Evolutionary conservation across 2,888 invertebrate genomes (phyloP), one percentile per base, ranked within the genome.

Genomic region (Physocephala rufipes): DNA sequence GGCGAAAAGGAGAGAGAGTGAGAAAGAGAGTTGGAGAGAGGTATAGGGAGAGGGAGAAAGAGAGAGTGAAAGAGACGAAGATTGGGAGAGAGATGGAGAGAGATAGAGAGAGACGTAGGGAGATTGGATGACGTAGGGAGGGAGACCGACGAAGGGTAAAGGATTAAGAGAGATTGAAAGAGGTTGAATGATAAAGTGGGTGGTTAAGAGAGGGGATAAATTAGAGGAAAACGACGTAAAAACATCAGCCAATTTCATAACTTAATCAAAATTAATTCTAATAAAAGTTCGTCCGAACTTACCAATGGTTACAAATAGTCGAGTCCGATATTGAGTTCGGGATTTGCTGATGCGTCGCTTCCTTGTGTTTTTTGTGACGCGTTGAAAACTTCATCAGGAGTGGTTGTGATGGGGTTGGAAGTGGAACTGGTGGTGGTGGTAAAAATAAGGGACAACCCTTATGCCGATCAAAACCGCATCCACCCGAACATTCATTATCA

Each of bases 291-390:
- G 4, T 5, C n/a, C 30, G 5, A 65, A 72, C 78, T 77, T 76
- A 84, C 85, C 84, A 84, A 73, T 85, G 84, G 75, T 81, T 84
- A 49, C 83, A 84, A 55, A 86, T 81, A 58, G 81, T 81, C 19
- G 84, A 80, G 73, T 86, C 86, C 12, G 86, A 86, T 65, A 82
- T 74, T 36, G 86, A 86, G 66, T 80, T 82, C n/a, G 84, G 78
- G 73, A 86, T 78, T 64, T 81, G 80, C 58, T 77, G 12, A 13
- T 26, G 70, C 16, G 67, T 9, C 4, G 9, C 13, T 12, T 5
- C 36, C 36, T 36, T 36, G 36, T 7, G 16, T 28, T 58, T 24
- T 9, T 58, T 24, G 19, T 62, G 62, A 36, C 43, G 43, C 36
- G 68, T 15, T 2, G 64, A 26, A 21, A 49, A 15, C 47, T 64